Base-by-base conservation (phyloP, 2,797 vertebrate genomes). In the Acestrorhynchus altus region DNA sequence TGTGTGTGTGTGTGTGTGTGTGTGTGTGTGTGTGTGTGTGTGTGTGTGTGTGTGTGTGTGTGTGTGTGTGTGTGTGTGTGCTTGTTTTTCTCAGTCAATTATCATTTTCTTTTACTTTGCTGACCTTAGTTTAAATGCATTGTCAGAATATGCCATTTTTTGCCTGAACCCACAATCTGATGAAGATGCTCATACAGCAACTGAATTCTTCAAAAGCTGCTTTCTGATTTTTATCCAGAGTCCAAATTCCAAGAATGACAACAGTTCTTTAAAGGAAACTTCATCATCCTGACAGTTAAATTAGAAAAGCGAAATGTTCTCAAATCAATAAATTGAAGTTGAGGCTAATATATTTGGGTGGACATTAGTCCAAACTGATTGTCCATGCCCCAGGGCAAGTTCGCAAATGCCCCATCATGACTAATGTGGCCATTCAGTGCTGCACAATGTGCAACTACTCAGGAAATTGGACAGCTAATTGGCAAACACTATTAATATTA, bases 221-320 rank as follows among this genome's bases (percentile, higher is more conserved):
- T 64, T 22, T 44, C 61, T 61, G 52, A 72, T 51, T 60, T 72
- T 54, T 31, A 60, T 52, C 42, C 63, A 42, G n/a, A 16, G 59
- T 31, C n/a, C 16, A 24, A 54, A 54, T 8, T 0, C 20, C n/a
- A 56, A 2, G 54, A 9, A 22, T 54, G 24, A 26, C 35, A 42
- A 42, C 11, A 20, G 40, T 12, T 12, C 4, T 44, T 54, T 76
- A 77, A 74, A 76, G 60, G 64, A 35, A 63, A 22, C 77, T 80
- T 70, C 61, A 73, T 83, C 75, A 76, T 66, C 49, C 40, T 81
- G 79, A 74, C 81, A 83, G 72, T 66, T 82, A 84, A 78, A 81
- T 78, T 75, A 83, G 46, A 47, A 70, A 65, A 76, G 57, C 66
- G 72, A 81, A 81, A 86, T 64, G 70, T 70, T 24, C 51, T 76